Evolutionary conservation across 2,113 vertebrate genomes (phyloP).

Genomic region (Oreocharis arfaki): DNA sequence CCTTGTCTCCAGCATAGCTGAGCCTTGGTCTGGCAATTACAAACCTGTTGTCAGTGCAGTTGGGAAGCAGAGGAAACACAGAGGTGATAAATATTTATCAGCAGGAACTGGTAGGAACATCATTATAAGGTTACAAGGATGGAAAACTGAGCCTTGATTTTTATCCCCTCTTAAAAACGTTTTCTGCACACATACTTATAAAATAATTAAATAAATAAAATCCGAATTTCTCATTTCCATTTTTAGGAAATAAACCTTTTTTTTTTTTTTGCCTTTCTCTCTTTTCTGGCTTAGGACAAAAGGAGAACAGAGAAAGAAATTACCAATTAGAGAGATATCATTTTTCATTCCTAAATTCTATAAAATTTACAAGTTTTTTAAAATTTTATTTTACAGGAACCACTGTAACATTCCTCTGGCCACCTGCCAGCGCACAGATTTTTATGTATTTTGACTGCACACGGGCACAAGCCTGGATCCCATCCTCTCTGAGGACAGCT

Average conservation of each 20-base stretch:
- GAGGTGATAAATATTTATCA: conserved; percentile 41
- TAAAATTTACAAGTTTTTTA: neutral
- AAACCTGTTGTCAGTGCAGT: conserved; percentile 16
- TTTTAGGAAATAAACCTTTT: neutral
- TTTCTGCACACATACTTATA: neutral
- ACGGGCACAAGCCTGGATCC: neutral
- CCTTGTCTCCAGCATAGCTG: neutral
- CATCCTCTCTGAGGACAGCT: neutral
- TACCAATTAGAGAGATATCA: rapidly evolving
- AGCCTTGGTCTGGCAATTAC: conserved; percentile 1
- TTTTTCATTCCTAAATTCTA: neutral
- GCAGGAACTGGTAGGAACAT: neutral
- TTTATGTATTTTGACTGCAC: neutral
- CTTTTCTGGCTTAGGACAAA: neutral
- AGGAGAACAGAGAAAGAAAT: neutral
- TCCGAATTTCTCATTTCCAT: neutral
- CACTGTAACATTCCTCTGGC: neutral
- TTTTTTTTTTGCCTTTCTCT: neutral
- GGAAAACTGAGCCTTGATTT: conserved; percentile 26
- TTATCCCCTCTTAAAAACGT: neutral
- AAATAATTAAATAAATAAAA: neutral
- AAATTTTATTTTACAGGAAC: neutral
- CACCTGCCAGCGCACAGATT: neutral
- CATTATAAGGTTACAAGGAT: neutral
- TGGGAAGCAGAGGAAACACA: neutral